A percentile compares a stretch with the other conserved stretches of the same genome.
Conservation (phyloP, 2,888 invertebrate species). For the Ectropis crepuscularia region DNA sequence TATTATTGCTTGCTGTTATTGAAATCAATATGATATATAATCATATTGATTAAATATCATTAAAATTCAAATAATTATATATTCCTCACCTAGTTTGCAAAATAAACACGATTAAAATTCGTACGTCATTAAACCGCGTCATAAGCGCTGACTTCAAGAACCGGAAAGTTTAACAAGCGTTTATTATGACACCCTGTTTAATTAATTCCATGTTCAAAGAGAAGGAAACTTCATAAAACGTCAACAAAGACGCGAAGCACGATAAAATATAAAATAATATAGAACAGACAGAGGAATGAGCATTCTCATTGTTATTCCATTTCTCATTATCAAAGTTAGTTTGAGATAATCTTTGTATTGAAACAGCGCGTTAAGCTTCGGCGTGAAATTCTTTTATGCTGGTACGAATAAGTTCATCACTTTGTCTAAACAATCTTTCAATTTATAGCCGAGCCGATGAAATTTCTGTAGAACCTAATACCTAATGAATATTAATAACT, state of each 20-base stretch:
- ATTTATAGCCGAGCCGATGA: too few relatives aligned
- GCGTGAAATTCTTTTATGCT: too few relatives aligned
- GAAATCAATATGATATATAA: too few relatives aligned
- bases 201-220: conserved; percentile 28
- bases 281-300: conserved; percentile 12
- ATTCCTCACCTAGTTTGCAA: background rate
- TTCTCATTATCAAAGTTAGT: conserved; percentile 9
- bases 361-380: too few relatives aligned
- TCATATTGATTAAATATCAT: too few relatives aligned
- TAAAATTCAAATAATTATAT: too few relatives aligned
- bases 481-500: too few relatives aligned
- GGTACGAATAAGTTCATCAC: too few relatives aligned
- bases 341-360: background rate
- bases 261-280: conserved; percentile 68
- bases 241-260: conserved; percentile 86
- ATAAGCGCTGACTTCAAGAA: conserved; percentile 9
- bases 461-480: too few relatives aligned
- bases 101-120: conserved; percentile 7
- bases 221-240: conserved; percentile 40
- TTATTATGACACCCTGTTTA: conserved; percentile 24
- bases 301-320: conserved; percentile 12
- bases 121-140: conserved; percentile 11
- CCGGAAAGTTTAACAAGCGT: conserved; percentile 23
- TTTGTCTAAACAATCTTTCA: too few relatives aligned
- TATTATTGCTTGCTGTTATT: too few relatives aligned